These are phyloP conservation scores for Diadromus collaris DNA, from an alignment of 2,888 invertebrate species.

Conservation along the genomic window DNA sequence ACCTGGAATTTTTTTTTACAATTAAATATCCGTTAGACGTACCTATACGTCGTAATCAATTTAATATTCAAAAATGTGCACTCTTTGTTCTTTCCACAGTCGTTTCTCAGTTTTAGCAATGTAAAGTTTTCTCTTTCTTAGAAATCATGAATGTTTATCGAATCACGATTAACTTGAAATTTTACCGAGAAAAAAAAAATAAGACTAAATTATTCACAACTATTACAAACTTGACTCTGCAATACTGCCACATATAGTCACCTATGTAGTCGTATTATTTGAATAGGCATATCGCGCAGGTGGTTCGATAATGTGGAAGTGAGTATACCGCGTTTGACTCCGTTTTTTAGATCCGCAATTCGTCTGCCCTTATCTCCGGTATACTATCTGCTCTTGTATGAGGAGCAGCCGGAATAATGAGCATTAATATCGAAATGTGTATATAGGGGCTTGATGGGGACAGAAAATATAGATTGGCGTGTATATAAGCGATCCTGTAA, in stretches of 20 bases:
- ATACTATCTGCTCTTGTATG: neutral
- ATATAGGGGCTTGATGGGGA: neutral
- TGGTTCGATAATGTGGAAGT: neutral
- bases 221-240: too few species aligned
- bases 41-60: too few species aligned
- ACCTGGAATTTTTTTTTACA: slow-evolving; percentile 86
- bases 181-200: slow-evolving; percentile 68
- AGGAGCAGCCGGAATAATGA: slow-evolving; percentile 8
- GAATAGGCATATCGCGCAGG: slow-evolving; percentile 3
- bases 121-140: too few species aligned
- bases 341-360: neutral
- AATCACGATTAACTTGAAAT: neutral
- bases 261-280: neutral
- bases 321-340: neutral
- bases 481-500: slow-evolving; percentile 61
- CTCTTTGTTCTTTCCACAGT: too few species aligned
- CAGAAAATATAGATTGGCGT: slow-evolving; percentile 12
- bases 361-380: neutral
- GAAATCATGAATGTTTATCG: too few species aligned
- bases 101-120: too few species aligned
- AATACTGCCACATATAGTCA: neutral
- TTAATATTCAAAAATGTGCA: too few species aligned
- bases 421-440: neutral
- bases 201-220: slow-evolving; percentile 1
- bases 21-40: neutral